A percentile compares a stretch with the other conserved stretches of the same genome.
These are phyloP conservation scores for Leptodirus hochenwartii DNA, from an alignment of 2,888 invertebrate species.

Conservation along the genomic window DNA sequence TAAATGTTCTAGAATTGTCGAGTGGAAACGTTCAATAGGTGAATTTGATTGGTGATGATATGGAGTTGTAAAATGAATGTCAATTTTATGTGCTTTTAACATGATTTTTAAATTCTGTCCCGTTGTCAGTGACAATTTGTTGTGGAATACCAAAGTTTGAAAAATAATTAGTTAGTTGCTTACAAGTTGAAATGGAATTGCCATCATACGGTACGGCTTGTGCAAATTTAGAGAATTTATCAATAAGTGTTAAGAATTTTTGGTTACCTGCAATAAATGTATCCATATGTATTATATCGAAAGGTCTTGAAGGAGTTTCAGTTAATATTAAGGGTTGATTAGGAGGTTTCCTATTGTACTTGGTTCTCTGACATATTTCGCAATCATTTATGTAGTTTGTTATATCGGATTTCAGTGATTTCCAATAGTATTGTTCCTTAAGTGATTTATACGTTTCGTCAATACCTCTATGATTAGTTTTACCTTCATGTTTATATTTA, in stretches of 20 bases:
- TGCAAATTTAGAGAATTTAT: slow-evolving; percentile 13
- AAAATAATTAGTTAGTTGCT: slow-evolving; percentile 11
- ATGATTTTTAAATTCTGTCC: slow-evolving; percentile 13
- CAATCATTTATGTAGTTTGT: slow-evolving; percentile 7
- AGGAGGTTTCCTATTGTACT: slow-evolving; percentile 8
- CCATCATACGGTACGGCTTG: slow-evolving; percentile 9
- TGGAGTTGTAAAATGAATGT: slow-evolving; percentile 11
- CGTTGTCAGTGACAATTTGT: slow-evolving; percentile 12
- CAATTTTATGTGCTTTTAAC: slow-evolving; percentile 12
- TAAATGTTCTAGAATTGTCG: no score
- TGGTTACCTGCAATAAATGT: slow-evolving; percentile 3
- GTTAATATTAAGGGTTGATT: slow-evolving; percentile 7
- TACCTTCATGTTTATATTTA: slow-evolving; percentile 10
- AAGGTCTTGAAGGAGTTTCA: slow-evolving; percentile 7
- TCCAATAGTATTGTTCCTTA: slow-evolving; percentile 11
- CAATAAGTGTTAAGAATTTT: slow-evolving; percentile 13
- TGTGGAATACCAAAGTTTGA: slow-evolving; percentile 12
- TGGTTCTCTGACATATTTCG: slow-evolving; percentile 5
- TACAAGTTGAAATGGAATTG: slow-evolving; percentile 8
- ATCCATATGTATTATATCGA: slow-evolving; percentile 7
- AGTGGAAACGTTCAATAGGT: no score
- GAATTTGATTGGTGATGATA: slow-evolving; percentile 12
- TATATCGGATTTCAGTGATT: slow-evolving; percentile 7
- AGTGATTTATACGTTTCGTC: slow-evolving; percentile 11
- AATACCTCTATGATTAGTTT: slow-evolving; percentile 12